Evolutionary conservation across 2,113 vertebrate genomes (phyloP).

Genomic region (Blennius ocellaris): DNA sequence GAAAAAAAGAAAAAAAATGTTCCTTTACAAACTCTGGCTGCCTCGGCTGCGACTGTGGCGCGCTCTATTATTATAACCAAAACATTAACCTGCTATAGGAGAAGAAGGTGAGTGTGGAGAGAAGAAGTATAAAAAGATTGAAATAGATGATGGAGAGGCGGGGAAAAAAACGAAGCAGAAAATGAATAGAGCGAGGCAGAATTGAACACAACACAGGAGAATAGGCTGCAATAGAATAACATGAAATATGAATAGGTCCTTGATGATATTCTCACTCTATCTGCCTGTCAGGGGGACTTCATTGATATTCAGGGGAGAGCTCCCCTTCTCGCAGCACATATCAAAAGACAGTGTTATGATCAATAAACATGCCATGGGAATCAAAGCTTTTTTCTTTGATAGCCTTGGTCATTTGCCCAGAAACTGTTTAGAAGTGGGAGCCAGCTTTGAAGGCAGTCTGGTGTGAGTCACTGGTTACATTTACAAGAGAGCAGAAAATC

Average conservation of each 20-base stretch:
- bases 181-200: slow-evolving; percentile 62
- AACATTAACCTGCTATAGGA: slow-evolving; percentile 40
- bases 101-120: slow-evolving; percentile 22
- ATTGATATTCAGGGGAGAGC: slow-evolving; percentile 75
- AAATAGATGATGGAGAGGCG: slow-evolving; percentile 18
- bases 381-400: slow-evolving; percentile 75
- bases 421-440: slow-evolving; percentile 68
- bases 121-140: slow-evolving; percentile 45
- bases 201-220: slow-evolving; percentile 65
- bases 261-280: slow-evolving; percentile 74
- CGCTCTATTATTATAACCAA: slow-evolving; percentile 39
- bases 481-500: slow-evolving; percentile 72
- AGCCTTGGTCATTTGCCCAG: slow-evolving; percentile 78
- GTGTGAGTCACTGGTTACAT: slow-evolving; percentile 66
- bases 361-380: slow-evolving; percentile 79
- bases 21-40: slow-evolving; percentile 1
- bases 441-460: slow-evolving; percentile 56
- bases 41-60: slow-evolving; percentile 23
- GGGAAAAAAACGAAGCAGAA: slow-evolving; percentile 17
- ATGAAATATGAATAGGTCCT: slow-evolving; percentile 75
- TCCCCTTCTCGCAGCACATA: slow-evolving; percentile 67
- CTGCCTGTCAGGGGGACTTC: slow-evolving; percentile 72
- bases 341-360: slow-evolving; percentile 79
- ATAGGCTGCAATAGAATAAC: slow-evolving; percentile 67
- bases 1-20: too few relatives aligned